A percentile compares a stretch with the other conserved stretches of the same genome.
Conservation (phyloP, 1,140 invertebrate species). For the Aleiodes sp. region DNA sequence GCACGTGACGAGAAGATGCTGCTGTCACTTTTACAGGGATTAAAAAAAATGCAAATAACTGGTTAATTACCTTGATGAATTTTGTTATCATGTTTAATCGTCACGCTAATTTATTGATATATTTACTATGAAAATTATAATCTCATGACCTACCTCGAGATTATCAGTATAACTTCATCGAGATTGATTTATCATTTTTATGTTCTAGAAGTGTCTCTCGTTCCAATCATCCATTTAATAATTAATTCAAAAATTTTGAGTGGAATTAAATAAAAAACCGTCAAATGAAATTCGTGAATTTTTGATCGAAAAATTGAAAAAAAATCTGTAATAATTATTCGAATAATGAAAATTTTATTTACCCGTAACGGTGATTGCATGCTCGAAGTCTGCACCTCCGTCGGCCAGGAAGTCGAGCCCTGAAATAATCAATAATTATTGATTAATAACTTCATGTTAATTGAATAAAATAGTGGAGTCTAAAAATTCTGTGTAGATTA, state of each 20-base stretch:
- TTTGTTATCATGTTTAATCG: neutral
- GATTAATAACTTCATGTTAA: neutral
- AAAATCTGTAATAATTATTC: too few relatives aligned
- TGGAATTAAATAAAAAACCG: too few relatives aligned
- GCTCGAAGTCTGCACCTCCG: slow-evolving; percentile 77
- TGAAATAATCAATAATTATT: slow-evolving; percentile 46
- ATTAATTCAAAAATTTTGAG: too few relatives aligned
- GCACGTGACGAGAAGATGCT: neutral
- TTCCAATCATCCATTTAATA: too few relatives aligned
- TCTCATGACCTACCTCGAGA: slow-evolving; percentile 6
- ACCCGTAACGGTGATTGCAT: slow-evolving; percentile 76
- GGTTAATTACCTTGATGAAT: neutral
- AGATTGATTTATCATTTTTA: slow-evolving; percentile 11
- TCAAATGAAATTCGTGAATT: too few relatives aligned
- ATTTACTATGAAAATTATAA: neutral
- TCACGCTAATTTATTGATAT: neutral
- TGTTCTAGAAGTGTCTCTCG: too few relatives aligned
- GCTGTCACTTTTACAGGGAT: neutral
- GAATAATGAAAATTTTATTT: too few relatives aligned
- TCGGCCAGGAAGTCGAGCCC: slow-evolving; percentile 76
- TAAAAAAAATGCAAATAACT: neutral
- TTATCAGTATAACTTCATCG: too few relatives aligned
- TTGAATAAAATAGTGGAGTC: neutral
- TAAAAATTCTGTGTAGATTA: too few relatives aligned
- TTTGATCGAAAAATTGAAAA: too few relatives aligned